Evolutionary conservation across 2,113 vertebrate species (phyloP).

Genomic region (Protomyctophum bolini): DNA sequence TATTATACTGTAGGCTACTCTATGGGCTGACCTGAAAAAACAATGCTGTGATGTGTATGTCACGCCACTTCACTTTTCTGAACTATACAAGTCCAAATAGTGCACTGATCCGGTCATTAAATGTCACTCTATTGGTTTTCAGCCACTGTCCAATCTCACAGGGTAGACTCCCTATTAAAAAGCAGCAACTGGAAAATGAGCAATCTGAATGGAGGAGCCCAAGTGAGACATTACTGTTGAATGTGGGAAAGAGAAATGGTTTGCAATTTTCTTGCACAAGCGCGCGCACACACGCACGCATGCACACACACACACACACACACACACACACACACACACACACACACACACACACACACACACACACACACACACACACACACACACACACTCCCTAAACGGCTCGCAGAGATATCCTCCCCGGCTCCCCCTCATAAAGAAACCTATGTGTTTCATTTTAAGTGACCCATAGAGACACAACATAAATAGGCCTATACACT

Average conservation of each 20-base stretch:
- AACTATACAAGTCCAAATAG: constrained; percentile 30
- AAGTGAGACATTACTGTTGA: constrained; percentile 65
- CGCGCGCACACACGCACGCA: background rate
- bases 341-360: constrained; percentile 4
- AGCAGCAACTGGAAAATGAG: constrained; percentile 75
- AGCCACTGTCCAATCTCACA: constrained; percentile 55
- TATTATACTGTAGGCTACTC: too few species aligned
- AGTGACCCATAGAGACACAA: constrained; percentile 17
- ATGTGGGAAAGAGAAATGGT: constrained; percentile 54
- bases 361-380: background rate
- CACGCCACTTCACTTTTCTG: constrained; percentile 27
- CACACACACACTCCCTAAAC: too few species aligned
- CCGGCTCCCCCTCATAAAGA: background rate
- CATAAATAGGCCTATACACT: constrained; percentile 7
- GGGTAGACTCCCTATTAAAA: constrained; percentile 65
- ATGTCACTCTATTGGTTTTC: constrained; percentile 41
- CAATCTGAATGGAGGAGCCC: constrained; percentile 66
- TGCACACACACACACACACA: constrained; percentile 6
- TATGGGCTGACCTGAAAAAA: background rate
- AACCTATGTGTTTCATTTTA: constrained; percentile 32
- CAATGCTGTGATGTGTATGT: constrained; percentile 3
- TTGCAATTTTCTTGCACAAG: constrained; percentile 53
- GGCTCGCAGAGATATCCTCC: too few species aligned
- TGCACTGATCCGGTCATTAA: constrained; percentile 35
- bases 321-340: constrained; percentile 15